Conservation (phyloP, 1,140 invertebrate genomes). For the Ylistrum balloti region DNA sequence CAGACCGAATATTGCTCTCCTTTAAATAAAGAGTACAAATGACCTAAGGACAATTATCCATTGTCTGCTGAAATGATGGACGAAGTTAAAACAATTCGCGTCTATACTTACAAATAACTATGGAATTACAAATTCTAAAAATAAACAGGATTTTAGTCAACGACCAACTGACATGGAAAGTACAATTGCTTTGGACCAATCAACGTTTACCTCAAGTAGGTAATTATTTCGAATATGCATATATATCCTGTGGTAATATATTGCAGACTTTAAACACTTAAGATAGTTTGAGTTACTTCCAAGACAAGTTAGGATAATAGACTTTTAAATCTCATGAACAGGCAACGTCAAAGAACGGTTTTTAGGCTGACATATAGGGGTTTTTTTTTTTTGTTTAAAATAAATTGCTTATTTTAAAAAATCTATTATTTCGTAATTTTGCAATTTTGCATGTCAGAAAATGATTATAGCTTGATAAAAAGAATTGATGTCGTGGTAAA, state of each 20-base stretch:
- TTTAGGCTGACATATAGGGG: background rate
- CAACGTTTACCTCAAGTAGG: too few relatives aligned
- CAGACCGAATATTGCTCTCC: too few relatives aligned
- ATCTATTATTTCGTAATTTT: conserved; percentile 15
- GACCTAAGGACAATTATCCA: too few relatives aligned
- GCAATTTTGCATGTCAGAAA: conserved; percentile 16
- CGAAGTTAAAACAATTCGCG: too few relatives aligned
- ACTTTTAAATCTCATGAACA: background rate
- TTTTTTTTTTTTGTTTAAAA: background rate
- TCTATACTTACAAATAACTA: too few relatives aligned
- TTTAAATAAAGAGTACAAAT: too few relatives aligned
- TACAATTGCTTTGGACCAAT: too few relatives aligned
- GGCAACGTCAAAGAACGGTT: background rate
- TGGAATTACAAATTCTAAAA: too few relatives aligned
- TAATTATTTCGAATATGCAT: background rate
- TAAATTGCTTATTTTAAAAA: background rate
- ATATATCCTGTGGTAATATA: background rate
- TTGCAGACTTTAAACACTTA: background rate
- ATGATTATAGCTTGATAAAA: background rate
- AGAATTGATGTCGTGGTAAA: background rate
- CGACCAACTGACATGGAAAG: too few relatives aligned
- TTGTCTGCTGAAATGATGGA: too few relatives aligned
- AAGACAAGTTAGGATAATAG: background rate
- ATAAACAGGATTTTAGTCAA: too few relatives aligned
- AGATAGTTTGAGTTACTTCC: background rate